phyloP scores from a whole-genome alignment of 2,888 invertebrate genomes.

The Tiliacea citrago region DNA sequence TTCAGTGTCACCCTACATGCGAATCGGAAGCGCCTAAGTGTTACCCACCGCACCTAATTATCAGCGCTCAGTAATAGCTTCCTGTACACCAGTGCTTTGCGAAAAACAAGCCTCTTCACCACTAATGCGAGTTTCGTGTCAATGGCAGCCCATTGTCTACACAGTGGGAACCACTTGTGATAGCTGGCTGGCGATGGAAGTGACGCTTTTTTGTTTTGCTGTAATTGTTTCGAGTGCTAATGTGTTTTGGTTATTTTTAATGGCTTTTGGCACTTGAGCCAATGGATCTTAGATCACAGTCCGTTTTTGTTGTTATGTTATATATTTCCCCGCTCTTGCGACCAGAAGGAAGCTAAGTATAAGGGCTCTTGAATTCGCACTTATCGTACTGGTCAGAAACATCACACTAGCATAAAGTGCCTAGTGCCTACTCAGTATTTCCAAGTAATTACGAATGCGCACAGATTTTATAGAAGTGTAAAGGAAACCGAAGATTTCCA shows the following conservation, averaged over 20 bases:
- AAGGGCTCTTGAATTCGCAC: background rate
- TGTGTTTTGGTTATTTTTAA: conserved; percentile 18
- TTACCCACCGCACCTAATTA: conserved; percentile 85
- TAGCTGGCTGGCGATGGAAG: conserved; percentile 28
- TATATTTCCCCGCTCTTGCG: background rate
- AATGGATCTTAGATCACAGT: background rate
- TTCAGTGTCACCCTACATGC: conserved; percentile 71
- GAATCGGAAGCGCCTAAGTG: conserved; percentile 84
- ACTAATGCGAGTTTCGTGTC: conserved; percentile 79
- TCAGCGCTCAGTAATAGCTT: conserved; percentile 80
- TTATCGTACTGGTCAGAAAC: background rate
- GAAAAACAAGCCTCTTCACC: conserved; percentile 61
- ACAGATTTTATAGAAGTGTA: background rate
- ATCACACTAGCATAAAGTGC: background rate
- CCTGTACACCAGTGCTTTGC: conserved; percentile 72
- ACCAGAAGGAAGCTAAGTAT: background rate
- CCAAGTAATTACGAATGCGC: background rate
- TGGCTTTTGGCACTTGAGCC: conserved; percentile 37
- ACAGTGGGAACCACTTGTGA: conserved; percentile 62
- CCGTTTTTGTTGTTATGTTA: background rate
- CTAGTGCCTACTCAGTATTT: background rate
- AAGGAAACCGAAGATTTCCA: background rate
- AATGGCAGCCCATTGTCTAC: conserved; percentile 61
- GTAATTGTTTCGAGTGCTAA: conserved; percentile 43
- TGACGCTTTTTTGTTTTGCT: conserved; percentile 37